Base-by-base conservation (phyloP, 1,140 invertebrate species). In the Lerema accius region DNA sequence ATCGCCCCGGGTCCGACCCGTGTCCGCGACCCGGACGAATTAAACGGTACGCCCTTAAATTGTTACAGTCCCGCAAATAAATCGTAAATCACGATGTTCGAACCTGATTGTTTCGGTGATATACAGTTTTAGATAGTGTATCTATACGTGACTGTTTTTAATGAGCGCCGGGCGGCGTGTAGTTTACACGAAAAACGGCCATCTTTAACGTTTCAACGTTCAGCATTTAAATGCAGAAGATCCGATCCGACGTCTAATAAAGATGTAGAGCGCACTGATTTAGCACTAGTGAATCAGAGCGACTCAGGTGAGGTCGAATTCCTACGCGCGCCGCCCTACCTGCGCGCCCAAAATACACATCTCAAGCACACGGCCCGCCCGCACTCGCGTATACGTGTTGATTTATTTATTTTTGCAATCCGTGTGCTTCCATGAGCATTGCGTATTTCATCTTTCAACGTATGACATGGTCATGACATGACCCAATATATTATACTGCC, bases 261-360 rank as follows among this genome's bases (percentile, higher is more conserved):
- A 80, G 79, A 83, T 78, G 76, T 82, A 74, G 82, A 83, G 79
- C 78, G 68, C 61, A 82, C 83, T 84, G 73, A 87, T 83, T 87
- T 89, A 89, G 87, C 71, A 28, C 69, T 76, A 73, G 79, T 90
- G 87, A 90, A 82, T 90, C 87, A 90, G 82, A 74, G 71, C 66
- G 63, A 73, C 76, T 81, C 86, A 90, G 87, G 87, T 90, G 84
- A 89, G 86, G 84, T 86, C 87, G 86, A 76, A 90, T 90, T 89
- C 87, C 82, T 69, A 40, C 76, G 73, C 78, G 69, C 72, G 67
- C 71, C 71, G 78, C 84, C 76, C 79, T 87, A 87, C 84, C 86
- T 89, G 88, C 81, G 73, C 81, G 82, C 88, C 82, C 78, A 74
- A 90, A 90, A 90, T 90, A 90, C 79, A 72, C 70, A 63, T 50